A percentile compares a stretch with the other conserved stretches of the same genome.
Evolutionary conservation across 2,888 invertebrate species (phyloP).

Genomic region (Podabrus alpinus): DNA sequence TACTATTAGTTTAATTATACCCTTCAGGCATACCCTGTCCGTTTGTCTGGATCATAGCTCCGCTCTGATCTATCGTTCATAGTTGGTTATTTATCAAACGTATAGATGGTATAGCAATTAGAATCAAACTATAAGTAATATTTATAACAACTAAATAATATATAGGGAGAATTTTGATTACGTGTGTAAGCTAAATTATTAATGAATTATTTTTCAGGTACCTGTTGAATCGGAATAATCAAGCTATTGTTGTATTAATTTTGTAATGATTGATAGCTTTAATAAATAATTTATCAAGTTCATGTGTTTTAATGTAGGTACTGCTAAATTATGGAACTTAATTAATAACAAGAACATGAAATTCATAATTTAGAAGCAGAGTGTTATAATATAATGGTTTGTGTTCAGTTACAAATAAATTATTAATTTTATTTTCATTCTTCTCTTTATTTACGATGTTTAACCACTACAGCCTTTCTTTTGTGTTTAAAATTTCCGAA

Average conservation of each 20-base stretch:
- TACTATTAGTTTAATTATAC: conserved; percentile 56
- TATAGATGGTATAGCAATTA: conserved; percentile 20
- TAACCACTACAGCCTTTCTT: no score
- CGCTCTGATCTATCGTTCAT: conserved; percentile 28
- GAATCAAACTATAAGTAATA: conserved; percentile 24
- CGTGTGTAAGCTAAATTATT: not conserved
- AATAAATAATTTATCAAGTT: not conserved
- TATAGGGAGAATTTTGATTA: not conserved
- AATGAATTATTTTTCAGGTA: not conserved
- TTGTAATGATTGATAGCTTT: not conserved
- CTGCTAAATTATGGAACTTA: not conserved
- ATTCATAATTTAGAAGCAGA: not conserved
- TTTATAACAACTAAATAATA: conserved; percentile 17
- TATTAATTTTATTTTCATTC: not conserved
- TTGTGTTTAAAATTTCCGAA: no score
- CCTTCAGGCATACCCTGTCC: conserved; percentile 48
- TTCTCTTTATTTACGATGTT: not conserved
- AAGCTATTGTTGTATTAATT: not conserved
- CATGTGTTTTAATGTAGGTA: not conserved
- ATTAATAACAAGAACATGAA: not conserved
- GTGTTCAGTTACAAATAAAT: not conserved
- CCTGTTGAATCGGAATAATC: not conserved
- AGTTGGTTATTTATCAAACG: conserved; percentile 25
- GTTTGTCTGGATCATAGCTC: conserved; percentile 44
- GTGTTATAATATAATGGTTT: not conserved